Conservation (phyloP, 2,113 vertebrate genomes). For the Macquaria australasica region DNA sequence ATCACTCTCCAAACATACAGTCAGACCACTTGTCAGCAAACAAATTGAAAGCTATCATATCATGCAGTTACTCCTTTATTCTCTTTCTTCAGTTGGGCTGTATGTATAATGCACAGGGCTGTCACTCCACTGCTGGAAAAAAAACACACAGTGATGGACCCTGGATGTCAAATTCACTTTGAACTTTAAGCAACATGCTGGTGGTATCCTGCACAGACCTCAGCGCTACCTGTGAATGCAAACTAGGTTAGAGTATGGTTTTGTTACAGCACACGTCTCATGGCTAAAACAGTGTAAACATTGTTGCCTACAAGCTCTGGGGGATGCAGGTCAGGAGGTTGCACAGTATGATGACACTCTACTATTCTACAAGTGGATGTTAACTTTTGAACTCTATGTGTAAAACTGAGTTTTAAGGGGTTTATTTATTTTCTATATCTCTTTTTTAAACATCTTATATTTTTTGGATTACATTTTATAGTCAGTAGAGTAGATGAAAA, state of each 20-base stretch:
- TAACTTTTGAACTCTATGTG: constrained; percentile 22
- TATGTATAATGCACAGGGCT: constrained; percentile 57
- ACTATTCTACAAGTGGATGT: not conserved
- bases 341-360: constrained; percentile 17
- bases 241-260: constrained; percentile 37
- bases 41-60: constrained; percentile 49
- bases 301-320: not conserved
- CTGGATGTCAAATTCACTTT: constrained; percentile 61
- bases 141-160: constrained; percentile 39
- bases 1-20: constrained; percentile 30
- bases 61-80: constrained; percentile 44
- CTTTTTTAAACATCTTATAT: not conserved
- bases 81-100: constrained; percentile 14
- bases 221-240: constrained; percentile 48
- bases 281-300: constrained; percentile 46
- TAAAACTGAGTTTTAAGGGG: not conserved
- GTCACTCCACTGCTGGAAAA: constrained; percentile 40
- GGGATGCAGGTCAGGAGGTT: constrained; percentile 45
- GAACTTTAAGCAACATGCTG: constrained; percentile 47
- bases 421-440: not conserved
- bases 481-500: not conserved
- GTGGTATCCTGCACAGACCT: constrained; percentile 38
- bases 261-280: constrained; percentile 20
- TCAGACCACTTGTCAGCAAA: constrained; percentile 32
- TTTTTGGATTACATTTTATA: not conserved